These are phyloP conservation scores for Psephotus haematonotus DNA, from an alignment of 2,113 vertebrate genomes.

Conservation along the genomic window DNA sequence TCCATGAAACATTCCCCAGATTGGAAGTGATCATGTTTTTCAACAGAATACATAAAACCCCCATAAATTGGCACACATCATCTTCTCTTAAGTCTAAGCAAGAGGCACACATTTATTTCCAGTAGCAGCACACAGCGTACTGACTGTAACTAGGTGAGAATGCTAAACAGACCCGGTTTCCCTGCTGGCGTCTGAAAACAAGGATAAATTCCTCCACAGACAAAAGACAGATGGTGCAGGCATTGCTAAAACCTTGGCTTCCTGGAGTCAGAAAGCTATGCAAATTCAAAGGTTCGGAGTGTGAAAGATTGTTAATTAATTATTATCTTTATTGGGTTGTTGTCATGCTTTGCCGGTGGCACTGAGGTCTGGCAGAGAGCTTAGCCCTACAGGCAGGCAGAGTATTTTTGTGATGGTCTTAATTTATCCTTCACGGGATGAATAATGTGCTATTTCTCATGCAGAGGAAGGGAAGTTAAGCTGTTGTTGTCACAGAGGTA, in stretches of 20 bases:
- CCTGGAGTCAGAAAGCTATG: background rate
- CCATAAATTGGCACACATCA: background rate
- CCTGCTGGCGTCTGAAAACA: background rate
- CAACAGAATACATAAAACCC: background rate
- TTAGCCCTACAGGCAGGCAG: background rate
- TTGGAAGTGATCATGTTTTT: constrained; percentile 49
- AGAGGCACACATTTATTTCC: constrained; percentile 45
- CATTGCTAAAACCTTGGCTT: constrained; percentile 15
- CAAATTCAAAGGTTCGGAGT: background rate
- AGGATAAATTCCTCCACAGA: constrained; percentile 22
- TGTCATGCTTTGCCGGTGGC: background rate
- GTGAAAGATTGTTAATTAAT: constrained; percentile 9
- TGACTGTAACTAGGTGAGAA: constrained; percentile 65
- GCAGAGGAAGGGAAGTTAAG: background rate
- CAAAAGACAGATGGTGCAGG: constrained; percentile 52
- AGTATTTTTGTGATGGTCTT: background rate
- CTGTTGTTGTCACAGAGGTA: background rate
- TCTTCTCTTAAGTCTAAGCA: constrained; percentile 20
- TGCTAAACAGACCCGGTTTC: constrained; percentile 40
- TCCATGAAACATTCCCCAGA: background rate
- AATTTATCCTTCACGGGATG: background rate
- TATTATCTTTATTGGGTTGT: constrained; percentile 2
- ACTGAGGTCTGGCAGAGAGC: background rate
- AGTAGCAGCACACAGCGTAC: constrained; percentile 50
- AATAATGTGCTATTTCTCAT: background rate